Evolutionary conservation across 2,113 vertebrate genomes (phyloP).

Genomic region (Actenoides hombroni): DNA sequence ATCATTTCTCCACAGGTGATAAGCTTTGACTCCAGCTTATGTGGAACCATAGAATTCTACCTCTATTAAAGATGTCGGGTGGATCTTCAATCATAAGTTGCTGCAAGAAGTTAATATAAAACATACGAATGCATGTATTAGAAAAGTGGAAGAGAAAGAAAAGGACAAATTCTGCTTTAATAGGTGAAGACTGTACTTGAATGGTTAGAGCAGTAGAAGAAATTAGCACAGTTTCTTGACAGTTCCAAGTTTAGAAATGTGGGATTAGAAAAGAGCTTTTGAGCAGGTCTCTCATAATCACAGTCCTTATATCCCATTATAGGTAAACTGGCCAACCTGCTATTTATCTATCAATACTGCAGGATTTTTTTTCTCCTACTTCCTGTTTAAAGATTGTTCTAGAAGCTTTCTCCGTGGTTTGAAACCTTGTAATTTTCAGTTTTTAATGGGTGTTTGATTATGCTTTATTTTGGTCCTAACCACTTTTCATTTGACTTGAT

Average conservation of each 20-base stretch:
- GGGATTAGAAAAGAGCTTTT: not conserved
- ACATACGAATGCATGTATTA: not conserved
- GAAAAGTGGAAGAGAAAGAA: not conserved
- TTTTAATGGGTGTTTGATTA: not conserved
- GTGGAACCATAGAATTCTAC: not conserved
- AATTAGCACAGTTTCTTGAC: not conserved
- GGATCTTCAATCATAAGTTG: not conserved
- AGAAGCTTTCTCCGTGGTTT: not conserved
- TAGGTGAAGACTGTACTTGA: not conserved
- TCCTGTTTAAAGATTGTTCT: not conserved
- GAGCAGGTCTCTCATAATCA: not conserved
- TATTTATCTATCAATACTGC: not conserved
- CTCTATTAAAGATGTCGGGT: not conserved
- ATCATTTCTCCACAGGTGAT: not conserved
- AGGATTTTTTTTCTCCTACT: not conserved
- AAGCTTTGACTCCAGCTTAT: not conserved
- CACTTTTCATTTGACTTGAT: not conserved
- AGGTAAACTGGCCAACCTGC: not conserved
- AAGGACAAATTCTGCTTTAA: not conserved
- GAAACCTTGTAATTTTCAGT: not conserved
- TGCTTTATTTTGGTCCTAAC: not conserved
- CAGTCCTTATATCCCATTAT: not conserved
- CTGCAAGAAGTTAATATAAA: not conserved
- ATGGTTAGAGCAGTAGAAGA: not conserved
- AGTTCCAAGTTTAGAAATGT: not conserved